Conservation (phyloP, 2,797 vertebrate species). For the Gymnodraco acuticeps region DNA sequence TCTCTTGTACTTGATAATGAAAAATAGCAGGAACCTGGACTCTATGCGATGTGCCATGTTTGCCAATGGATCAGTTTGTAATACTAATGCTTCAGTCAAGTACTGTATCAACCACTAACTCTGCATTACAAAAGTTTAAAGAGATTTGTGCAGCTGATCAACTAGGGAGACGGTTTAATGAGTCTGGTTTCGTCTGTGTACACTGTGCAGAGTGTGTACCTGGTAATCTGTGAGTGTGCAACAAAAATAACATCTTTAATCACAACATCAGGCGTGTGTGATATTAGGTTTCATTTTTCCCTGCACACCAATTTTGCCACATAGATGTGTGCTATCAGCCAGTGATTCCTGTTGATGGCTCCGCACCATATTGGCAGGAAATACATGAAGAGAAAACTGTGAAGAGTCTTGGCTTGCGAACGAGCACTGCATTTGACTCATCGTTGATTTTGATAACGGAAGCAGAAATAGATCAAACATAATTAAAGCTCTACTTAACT, state of each 20-base stretch:
- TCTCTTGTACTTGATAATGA: not conserved
- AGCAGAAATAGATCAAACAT: not conserved
- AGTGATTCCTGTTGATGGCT: not conserved
- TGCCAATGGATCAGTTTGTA: constrained; percentile 14
- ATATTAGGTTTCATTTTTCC: not conserved
- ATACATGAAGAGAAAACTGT: not conserved
- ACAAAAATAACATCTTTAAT: constrained; percentile 8
- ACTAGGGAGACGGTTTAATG: not conserved
- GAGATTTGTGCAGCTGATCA: constrained; percentile 37
- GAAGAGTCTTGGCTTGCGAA: not conserved
- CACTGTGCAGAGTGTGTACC: not conserved
- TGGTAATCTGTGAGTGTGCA: not conserved
- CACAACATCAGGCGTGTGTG: not conserved
- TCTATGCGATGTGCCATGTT: not conserved
- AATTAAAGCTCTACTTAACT: not conserved
- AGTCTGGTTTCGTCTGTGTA: constrained; percentile 3
- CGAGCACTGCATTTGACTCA: not conserved
- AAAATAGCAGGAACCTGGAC: not conserved
- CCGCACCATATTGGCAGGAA: constrained; percentile 22
- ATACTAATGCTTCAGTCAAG: constrained; percentile 28
- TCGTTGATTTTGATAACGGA: not conserved
- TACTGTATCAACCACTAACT: constrained; percentile 1
- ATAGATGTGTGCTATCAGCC: constrained; percentile 29
- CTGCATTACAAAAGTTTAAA: constrained; percentile 36
- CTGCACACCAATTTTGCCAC: not conserved